phyloP scores from a whole-genome alignment of 2,113 vertebrate species.

The Lamprologus tigripictilis region DNA sequence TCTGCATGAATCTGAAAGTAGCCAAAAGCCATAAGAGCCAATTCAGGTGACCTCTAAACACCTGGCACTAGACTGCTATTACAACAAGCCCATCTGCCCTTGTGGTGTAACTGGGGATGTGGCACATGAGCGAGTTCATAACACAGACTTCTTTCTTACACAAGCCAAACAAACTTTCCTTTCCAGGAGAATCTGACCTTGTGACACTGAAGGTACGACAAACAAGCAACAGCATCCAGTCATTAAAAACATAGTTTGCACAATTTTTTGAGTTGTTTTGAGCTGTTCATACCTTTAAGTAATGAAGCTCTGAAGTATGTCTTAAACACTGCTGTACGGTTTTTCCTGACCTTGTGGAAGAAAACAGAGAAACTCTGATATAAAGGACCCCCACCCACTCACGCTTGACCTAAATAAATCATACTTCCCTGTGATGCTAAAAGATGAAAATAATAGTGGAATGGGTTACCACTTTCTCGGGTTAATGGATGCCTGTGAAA shows the following conservation, averaged over 20 bases:
- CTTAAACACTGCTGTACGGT: background rate
- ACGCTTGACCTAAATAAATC: background rate
- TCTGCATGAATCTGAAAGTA: background rate
- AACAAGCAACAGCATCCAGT: background rate
- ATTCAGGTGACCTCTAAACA: background rate
- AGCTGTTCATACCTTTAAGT: background rate
- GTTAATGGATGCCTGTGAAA: background rate
- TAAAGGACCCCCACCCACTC: background rate
- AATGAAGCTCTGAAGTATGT: background rate
- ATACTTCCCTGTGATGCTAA: background rate
- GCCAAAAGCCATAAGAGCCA: background rate
- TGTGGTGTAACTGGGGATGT: background rate
- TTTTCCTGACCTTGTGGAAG: background rate
- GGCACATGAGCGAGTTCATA: background rate
- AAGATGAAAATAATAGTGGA: background rate
- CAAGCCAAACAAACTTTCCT: background rate
- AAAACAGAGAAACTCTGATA: background rate
- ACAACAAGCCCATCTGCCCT: slow-evolving; percentile 20
- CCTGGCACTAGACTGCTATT: background rate
- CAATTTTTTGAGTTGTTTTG: background rate
- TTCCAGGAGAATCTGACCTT: background rate
- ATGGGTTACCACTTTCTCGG: background rate
- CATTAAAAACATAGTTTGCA: background rate
- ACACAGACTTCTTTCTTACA: background rate
- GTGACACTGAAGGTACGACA: background rate